These are phyloP conservation scores for Drosophila ohnishii DNA, from an alignment of 1,140 invertebrate genomes.

Conservation along the genomic window DNA sequence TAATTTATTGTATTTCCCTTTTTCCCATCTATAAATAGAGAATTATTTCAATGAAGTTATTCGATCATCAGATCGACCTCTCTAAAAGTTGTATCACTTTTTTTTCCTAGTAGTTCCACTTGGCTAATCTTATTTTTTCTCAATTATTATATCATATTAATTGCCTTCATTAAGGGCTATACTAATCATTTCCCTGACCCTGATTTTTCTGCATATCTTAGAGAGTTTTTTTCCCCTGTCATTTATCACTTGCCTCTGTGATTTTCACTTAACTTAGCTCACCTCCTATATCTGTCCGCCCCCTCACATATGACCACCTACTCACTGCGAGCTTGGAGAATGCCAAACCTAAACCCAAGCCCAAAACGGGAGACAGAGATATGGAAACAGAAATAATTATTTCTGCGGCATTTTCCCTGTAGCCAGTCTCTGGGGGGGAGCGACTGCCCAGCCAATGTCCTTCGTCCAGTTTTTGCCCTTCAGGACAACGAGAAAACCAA, in stretches of 20 bases:
- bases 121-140: slow-evolving; percentile 13
- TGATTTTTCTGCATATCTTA: slow-evolving; percentile 29
- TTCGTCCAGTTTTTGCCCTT: slow-evolving; percentile 59
- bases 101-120: slow-evolving; percentile 6
- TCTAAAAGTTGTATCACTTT: slow-evolving; percentile 33
- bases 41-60: slow-evolving; percentile 26
- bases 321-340: slow-evolving; percentile 18
- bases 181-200: slow-evolving; percentile 27
- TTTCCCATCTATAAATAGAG: slow-evolving; percentile 37
- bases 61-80: slow-evolving; percentile 34
- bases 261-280: slow-evolving; percentile 29
- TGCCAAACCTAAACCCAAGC: slow-evolving; percentile 17
- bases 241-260: slow-evolving; percentile 30
- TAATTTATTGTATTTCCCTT: slow-evolving; percentile 16
- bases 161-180: slow-evolving; percentile 9
- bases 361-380: slow-evolving; percentile 53
- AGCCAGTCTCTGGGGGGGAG: slow-evolving; percentile 52
- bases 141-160: slow-evolving; percentile 43
- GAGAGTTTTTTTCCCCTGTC: slow-evolving; percentile 10
- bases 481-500: slow-evolving; percentile 19
- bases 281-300: slow-evolving; percentile 14
- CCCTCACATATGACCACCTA: slow-evolving; percentile 41
- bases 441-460: slow-evolving; percentile 26
- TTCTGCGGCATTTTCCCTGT: slow-evolving; percentile 70
- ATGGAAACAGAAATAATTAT: slow-evolving; percentile 78